phyloP scores from a whole-genome alignment of 1,140 invertebrate species.

The Ips typographus region DNA sequence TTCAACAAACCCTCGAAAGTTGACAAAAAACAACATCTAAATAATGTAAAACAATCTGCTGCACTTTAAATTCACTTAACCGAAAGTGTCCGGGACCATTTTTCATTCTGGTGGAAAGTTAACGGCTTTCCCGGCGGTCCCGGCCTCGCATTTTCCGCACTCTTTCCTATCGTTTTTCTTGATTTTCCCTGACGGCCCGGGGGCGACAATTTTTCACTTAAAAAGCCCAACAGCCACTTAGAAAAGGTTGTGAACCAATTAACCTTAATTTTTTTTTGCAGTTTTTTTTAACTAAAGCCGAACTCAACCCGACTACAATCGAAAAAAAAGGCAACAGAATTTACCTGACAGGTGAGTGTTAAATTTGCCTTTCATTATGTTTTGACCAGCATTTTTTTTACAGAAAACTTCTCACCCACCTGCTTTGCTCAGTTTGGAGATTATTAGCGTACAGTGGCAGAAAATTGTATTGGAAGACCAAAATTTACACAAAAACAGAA shows the following conservation, averaged over 20 bases:
- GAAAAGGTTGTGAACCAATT: neutral
- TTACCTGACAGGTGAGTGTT: neutral
- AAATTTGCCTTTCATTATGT: too few relatives aligned
- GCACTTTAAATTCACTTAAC: conserved; percentile 38
- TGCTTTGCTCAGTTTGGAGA: neutral
- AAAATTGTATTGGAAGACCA: neutral
- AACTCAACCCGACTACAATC: too few relatives aligned
- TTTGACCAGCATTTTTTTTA: too few relatives aligned
- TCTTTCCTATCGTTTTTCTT: conserved; percentile 32
- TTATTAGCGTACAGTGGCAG: neutral
- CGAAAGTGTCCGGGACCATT: conserved; percentile 32
- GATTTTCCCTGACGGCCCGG: conserved; percentile 16
- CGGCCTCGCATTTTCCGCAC: conserved; percentile 25
- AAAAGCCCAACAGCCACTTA: conserved; percentile 11
- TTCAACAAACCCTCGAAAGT: too few relatives aligned
- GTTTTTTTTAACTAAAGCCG: conserved; percentile 4
- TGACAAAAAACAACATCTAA: conserved; percentile 17
- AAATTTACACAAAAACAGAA: conserved; percentile 5
- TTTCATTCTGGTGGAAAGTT: conserved; percentile 26
- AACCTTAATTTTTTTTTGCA: neutral
- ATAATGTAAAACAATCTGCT: conserved; percentile 39
- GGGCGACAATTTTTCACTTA: conserved; percentile 26
- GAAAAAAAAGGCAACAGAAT: conserved; percentile 1
- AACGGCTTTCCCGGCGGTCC: conserved; percentile 21
- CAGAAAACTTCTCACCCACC: neutral